Evolutionary conservation across 2,113 vertebrate genomes (phyloP), one percentile per base, ranked within the genome.

Genomic region (Megaptera novaeangliae): DNA sequence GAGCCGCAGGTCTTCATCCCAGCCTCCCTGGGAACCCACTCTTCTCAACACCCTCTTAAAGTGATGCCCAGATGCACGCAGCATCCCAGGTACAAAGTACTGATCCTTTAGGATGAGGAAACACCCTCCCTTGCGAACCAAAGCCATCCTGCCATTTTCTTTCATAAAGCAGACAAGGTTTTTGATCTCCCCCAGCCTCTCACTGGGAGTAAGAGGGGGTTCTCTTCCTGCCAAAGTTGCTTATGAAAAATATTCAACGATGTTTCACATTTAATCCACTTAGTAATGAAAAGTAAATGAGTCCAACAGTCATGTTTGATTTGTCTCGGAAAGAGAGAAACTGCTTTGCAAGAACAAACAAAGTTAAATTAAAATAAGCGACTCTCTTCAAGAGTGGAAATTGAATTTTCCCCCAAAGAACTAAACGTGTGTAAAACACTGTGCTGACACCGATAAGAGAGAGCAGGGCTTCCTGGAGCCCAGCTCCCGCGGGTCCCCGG

Each of bases 281-380:
- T 98, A 98, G 94, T 97, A 98, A 98, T 98, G 97, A 98, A 98
- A 98, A 98, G 98, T 92, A 98, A 98, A 98, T 97, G 98, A 98
- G 87, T 71, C 86, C 97, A 97, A 91, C 92, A 92, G 94, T 95
- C 95, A 85, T 96, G 95, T 98, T 98, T 97, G 91, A 97, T 97
- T 97, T 97, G 95, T 97, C 93, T 97, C 49, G 71, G 66, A 96
- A 89, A 92, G 23, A 94, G 5, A 96, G 94, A 68, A 96, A 87
- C 78, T 74, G 97, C 68, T 97, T 88, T 97, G 95, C 91, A 27
- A 96, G 96, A 98, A 95, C 78, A 98, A 98, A 97, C 92, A 64
- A 94, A 96, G 14, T 46, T 49, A 91, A 98, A 98, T 98, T 57
- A 97, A 96, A 98, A 89, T 44, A 92, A 95, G 49, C 80, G 81